Evolutionary conservation across 2,888 invertebrate genomes (phyloP).

Genomic region (Hoplodrina ambigua): DNA sequence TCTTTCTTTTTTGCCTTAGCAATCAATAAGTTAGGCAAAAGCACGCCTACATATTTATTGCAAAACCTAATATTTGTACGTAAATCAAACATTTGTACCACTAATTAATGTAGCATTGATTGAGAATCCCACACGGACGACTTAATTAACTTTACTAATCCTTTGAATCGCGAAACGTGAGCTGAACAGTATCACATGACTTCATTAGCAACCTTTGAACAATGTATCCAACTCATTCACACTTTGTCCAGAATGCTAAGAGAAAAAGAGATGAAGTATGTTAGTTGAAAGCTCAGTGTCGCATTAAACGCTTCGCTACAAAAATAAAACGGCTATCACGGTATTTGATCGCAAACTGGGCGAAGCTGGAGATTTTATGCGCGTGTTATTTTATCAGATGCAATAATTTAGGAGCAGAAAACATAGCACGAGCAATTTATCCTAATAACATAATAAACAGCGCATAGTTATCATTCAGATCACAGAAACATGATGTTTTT

Average conservation of each 20-base stretch:
- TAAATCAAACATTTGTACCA: constrained; percentile 35
- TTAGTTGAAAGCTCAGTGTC: constrained; percentile 39
- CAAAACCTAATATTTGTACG: background rate
- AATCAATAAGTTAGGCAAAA: background rate
- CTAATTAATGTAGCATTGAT: constrained; percentile 40
- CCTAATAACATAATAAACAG: constrained; percentile 30
- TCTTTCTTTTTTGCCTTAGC: background rate
- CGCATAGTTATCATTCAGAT: constrained; percentile 1
- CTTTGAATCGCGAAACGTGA: constrained; percentile 65
- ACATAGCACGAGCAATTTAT: background rate
- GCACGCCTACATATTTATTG: background rate
- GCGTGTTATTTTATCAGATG: constrained; percentile 50
- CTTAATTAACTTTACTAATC: constrained; percentile 60
- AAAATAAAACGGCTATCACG: constrained; percentile 68
- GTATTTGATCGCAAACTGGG: constrained; percentile 58
- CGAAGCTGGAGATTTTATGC: constrained; percentile 60
- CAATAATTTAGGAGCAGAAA: constrained; percentile 15
- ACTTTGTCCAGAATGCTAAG: background rate
- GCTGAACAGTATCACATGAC: constrained; percentile 58
- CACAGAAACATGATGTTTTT: constrained; percentile 4
- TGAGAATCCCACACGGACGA: constrained; percentile 47
- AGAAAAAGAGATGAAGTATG: constrained; percentile 35
- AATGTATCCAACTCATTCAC: constrained; percentile 22
- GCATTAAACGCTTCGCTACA: constrained; percentile 61
- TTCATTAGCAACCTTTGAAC: constrained; percentile 36